A percentile compares a stretch with the other conserved stretches of the same genome.
These are phyloP conservation scores for Lepidonotus clava DNA, from an alignment of 2,888 invertebrate species.

Conservation along the genomic window DNA sequence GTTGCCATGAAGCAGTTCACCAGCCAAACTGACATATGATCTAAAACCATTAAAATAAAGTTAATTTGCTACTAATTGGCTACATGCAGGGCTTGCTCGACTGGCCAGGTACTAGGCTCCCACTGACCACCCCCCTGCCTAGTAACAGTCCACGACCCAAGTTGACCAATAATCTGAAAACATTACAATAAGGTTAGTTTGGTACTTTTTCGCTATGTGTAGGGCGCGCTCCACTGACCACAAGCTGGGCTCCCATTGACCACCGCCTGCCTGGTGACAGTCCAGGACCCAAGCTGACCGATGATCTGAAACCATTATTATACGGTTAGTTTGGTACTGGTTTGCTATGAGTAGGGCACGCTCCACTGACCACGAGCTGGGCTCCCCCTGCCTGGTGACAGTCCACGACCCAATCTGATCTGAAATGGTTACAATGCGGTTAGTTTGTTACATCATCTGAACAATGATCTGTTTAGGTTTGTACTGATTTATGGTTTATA, in stretches of 20 bases:
- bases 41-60: too few relatives aligned
- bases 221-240: constrained; percentile 20
- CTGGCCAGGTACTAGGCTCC: not conserved
- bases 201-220: constrained; percentile 21
- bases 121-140: not conserved
- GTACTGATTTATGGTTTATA: too few relatives aligned
- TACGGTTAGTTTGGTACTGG: too few relatives aligned
- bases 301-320: too few relatives aligned
- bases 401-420: constrained; percentile 32
- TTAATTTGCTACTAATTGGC: constrained; percentile 38
- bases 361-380: not conserved
- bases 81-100: not conserved
- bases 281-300: constrained; percentile 14
- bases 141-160: constrained; percentile 23
- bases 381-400: not conserved
- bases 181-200: too few relatives aligned
- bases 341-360: constrained; percentile 14
- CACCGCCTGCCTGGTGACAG: not conserved
- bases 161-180: constrained; percentile 5
- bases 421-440: too few relatives aligned
- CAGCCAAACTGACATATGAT: too few relatives aligned
- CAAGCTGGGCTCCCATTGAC: constrained; percentile 1
- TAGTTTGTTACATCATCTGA: too few relatives aligned
- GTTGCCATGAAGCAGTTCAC: too few relatives aligned
- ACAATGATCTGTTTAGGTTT: too few relatives aligned